phyloP scores from a whole-genome alignment of 1,140 invertebrate genomes.

The Drosophila repletoides region DNA sequence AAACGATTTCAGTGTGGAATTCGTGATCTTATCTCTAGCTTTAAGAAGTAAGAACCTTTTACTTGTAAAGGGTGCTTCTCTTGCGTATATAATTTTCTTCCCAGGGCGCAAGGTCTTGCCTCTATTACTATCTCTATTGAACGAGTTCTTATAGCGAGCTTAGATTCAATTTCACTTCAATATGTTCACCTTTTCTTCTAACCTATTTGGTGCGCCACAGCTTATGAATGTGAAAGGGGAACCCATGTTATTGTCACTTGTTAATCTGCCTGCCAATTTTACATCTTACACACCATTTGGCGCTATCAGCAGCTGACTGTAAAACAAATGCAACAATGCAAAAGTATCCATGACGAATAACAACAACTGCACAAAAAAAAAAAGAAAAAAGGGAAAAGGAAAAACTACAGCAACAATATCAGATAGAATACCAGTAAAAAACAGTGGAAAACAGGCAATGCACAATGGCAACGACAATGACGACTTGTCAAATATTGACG shows the following conservation, averaged over 20 bases:
- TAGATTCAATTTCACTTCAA: too few species aligned
- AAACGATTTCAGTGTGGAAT: too few species aligned
- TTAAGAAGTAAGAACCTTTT: too few species aligned
- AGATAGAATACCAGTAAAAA: slow-evolving; percentile 22
- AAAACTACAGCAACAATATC: slow-evolving; percentile 5
- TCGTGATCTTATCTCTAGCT: too few species aligned
- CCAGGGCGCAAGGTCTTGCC: too few species aligned
- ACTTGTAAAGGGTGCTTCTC: too few species aligned
- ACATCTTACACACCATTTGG: slow-evolving; percentile 49
- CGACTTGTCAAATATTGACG: slow-evolving; percentile 82
- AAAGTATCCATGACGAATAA: slow-evolving; percentile 41
- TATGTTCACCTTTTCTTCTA: too few species aligned
- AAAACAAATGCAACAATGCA: slow-evolving; percentile 56
- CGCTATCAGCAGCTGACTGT: slow-evolving; percentile 31
- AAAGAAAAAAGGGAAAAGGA: neutral
- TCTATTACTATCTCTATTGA: too few species aligned
- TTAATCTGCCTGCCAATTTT: slow-evolving; percentile 33
- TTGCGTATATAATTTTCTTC: too few species aligned
- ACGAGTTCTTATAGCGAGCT: too few species aligned
- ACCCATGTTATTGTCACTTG: neutral
- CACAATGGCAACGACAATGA: slow-evolving; percentile 67
- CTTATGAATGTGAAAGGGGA: too few species aligned
- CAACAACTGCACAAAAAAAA: slow-evolving; percentile 21
- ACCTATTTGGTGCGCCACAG: too few species aligned
- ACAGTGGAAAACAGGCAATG: slow-evolving; percentile 49